Evolutionary conservation across 2,113 vertebrate genomes (phyloP).

Genomic region (Chamaea fasciata): DNA sequence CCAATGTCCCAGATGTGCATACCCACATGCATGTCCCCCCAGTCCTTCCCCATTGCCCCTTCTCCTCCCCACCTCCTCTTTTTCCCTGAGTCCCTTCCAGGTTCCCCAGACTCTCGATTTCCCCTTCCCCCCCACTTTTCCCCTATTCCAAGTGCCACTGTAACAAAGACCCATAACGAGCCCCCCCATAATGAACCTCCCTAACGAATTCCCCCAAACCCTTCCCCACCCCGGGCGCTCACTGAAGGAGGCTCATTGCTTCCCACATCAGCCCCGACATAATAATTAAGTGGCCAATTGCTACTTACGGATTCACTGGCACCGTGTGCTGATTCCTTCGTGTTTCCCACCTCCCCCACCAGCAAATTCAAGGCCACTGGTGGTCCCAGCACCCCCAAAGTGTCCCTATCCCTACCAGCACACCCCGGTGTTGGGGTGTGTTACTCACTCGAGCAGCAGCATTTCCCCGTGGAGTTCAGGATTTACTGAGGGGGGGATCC

Average conservation of each 20-base stretch:
- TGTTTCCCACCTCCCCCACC: too few species aligned
- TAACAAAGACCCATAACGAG: fast-evolving
- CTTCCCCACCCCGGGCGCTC: fast-evolving
- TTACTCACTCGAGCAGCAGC: not conserved
- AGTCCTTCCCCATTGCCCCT: too few species aligned
- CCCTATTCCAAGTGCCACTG: not conserved
- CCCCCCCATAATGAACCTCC: not conserved
- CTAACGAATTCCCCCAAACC: too few species aligned
- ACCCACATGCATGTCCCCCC: too few species aligned
- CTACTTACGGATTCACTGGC: not conserved
- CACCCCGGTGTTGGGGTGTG: not conserved
- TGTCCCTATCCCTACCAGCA: not conserved
- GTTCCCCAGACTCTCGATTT: not conserved
- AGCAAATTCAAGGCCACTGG: not conserved
- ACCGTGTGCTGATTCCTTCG: not conserved
- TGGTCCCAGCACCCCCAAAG: not conserved
- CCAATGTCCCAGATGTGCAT: not conserved
- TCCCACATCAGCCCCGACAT: not conserved
- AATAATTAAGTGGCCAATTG: not conserved
- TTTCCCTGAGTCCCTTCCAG: not conserved
- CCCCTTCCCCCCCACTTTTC: not conserved
- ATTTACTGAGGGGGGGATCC: not conserved
- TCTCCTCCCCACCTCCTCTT: too few species aligned
- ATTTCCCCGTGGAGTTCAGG: not conserved
- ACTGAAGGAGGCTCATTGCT: not conserved